These are phyloP conservation scores for Bombycilla garrulus DNA, from an alignment of 2,113 vertebrate genomes.

Conservation along the genomic window DNA sequence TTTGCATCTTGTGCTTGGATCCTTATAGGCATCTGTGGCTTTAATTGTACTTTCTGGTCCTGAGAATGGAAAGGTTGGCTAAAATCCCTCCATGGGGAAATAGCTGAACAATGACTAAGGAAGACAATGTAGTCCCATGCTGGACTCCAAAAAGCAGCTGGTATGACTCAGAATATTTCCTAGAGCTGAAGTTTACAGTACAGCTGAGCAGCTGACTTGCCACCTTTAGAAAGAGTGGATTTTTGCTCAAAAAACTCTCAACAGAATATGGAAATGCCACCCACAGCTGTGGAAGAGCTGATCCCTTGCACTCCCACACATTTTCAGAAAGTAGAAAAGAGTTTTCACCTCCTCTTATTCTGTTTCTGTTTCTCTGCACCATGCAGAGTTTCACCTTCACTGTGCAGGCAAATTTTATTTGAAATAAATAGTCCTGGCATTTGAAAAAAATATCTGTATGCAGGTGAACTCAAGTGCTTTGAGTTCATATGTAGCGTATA, in stretches of 20 bases:
- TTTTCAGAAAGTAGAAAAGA: background rate
- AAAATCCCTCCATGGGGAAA: background rate
- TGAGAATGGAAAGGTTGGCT: constrained; percentile 16
- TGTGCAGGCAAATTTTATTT: background rate
- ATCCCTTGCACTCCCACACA: background rate
- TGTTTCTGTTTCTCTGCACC: background rate
- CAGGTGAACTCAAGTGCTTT: background rate
- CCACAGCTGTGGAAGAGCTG: background rate
- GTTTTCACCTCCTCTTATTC: background rate
- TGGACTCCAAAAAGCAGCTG: constrained; percentile 21
- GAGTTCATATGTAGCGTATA: background rate
- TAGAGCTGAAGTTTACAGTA: constrained; percentile 18
- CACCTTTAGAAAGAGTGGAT: background rate
- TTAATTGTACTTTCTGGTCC: constrained; percentile 3
- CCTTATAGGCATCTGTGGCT: background rate
- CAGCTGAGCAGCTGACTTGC: background rate
- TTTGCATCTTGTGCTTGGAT: background rate
- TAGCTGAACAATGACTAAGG: constrained; percentile 31
- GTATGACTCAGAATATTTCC: constrained; percentile 44
- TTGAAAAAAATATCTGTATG: background rate
- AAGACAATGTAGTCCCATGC: constrained; percentile 30
- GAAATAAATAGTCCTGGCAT: background rate
- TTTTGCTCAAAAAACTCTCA: background rate
- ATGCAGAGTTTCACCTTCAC: background rate
- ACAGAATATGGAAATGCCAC: background rate